Base-by-base conservation (phyloP, 2,797 vertebrate genomes). In the Podarcis siculus region DNA sequence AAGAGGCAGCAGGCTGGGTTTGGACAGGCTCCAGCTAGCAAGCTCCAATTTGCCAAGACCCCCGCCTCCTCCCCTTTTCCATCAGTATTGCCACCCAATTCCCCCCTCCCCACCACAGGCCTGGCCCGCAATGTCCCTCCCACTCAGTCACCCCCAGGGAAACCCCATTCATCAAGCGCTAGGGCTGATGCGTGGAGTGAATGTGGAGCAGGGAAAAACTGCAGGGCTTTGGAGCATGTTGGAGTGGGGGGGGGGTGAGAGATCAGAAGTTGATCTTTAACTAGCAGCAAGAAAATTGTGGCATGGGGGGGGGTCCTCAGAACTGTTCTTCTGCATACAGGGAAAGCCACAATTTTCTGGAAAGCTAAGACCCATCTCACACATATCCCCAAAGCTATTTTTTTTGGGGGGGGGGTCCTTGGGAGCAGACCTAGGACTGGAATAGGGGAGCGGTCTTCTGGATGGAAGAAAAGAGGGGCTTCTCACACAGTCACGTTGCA, bases 101-200 rank as follows among this genome's bases (percentile, higher is more conserved):
- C 32, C 83, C 55, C 21, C 66, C 37, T 13, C 30, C 30, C 42
- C 61, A 25, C 13, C 49, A 55, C 49, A 49, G 4, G 71, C 45
- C 6, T 37, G 58, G 83, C 37, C 84, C 42, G 85, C 85, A 69
- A 35, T 79, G 83, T 61, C 49, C 76, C 85, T 79, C 89, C 86
- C 25, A 73, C 69, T 39, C 45, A 0, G 9, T 32, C 84, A n/a
- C 76, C 32, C 5, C 61, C 75, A 67, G n/a, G 35, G 78, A 86
- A 35, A 17, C n/a, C 49, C 30, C 77, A 64, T 84, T 25, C 79
- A 61, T 1, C 80, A 7, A 42, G 1, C 90, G 23, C 73, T 32
- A 3, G 0, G 19, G 61, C 77, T 81, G 49, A 55, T 55, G 86
- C 82, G 15, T 73, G 85, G 89, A 30, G 66, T 2, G 80, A 55